Evolutionary conservation across 2,888 invertebrate species (phyloP), one percentile per base, ranked within the genome.

Genomic region (Drosophila merina): DNA sequence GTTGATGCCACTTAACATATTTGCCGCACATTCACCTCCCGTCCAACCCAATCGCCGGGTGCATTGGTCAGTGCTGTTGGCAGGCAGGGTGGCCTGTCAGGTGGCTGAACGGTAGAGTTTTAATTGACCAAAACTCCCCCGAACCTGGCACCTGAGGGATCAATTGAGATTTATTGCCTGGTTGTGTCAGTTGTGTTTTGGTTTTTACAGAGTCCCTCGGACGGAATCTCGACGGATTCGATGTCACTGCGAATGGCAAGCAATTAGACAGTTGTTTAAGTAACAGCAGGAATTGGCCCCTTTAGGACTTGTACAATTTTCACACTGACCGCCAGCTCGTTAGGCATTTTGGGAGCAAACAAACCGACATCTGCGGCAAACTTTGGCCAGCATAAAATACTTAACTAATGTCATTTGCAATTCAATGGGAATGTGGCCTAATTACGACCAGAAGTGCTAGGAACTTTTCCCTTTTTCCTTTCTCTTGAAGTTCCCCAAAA

Each of bases 131-230:
- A 78, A 38, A 69, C 63, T 74, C 78, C 79, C 88, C 83, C 71
- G 63, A 74, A 79, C 80, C 88, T 78, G 76, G 70, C 76, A 76
- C 89, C 85, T 74, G 74, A 55, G 89, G 82, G 88, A 89, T 77
- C 81, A 83, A 83, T 84, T 79, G 82, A 86, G 89, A 88, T 89
- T 89, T 88, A 89, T 88, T 78, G 87, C 59, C 76, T 51, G 67
- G 64, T 70, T 82, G 78, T 86, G 87, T 86, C 84, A 56, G 60
- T 64, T 71, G 72, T 72, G 68, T 72, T 67, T 59, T 56, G 67
- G 26, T 40, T 52, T 47, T 47, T 33, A 31, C 30, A 42, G 20
- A 42, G 6, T 9, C 45, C 1, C 8, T 2, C 12, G 9, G 4
- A 7, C 45, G 62, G 67, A 68, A n/a, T 25, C 44, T n/a, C 26